A percentile compares a stretch with the other conserved stretches of the same genome.
Evolutionary conservation across 1,140 invertebrate species (phyloP).

Genomic region (Microplitis mediator): DNA sequence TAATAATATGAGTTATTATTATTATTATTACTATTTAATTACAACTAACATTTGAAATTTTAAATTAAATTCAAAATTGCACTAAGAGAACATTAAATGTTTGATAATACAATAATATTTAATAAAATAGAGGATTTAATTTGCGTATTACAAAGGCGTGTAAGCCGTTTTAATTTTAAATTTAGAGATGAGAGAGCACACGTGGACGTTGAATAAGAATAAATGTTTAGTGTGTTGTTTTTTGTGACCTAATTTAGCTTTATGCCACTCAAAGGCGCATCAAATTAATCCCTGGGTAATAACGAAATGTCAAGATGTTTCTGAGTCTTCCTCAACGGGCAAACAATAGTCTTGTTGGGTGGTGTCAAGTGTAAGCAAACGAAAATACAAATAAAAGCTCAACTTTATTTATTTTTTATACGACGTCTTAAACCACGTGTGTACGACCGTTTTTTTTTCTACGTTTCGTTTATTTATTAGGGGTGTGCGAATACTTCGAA

Average conservation of each 20-base stretch:
- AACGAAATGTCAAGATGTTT: slow-evolving; percentile 40
- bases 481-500: no score
- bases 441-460: no score
- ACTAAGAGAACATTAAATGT: no score
- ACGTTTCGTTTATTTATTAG: no score
- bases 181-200: background rate
- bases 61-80: no score
- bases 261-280: slow-evolving; percentile 37
- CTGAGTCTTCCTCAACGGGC: slow-evolving; percentile 13
- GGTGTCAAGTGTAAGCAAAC: slow-evolving; percentile 14
- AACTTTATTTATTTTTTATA: background rate
- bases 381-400: background rate
- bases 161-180: background rate
- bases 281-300: slow-evolving; percentile 44
- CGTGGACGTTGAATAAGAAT: background rate
- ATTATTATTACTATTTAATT: no score
- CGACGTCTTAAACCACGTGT: background rate
- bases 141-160: no score
- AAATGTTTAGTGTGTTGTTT: background rate
- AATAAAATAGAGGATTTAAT: no score
- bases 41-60: no score
- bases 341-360: slow-evolving; percentile 35
- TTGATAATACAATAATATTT: no score
- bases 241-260: slow-evolving; percentile 41
- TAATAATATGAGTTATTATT: no score